Evolutionary conservation across 2,797 vertebrate species (phyloP).

Genomic region (Chiroxiphia lanceolata): DNA sequence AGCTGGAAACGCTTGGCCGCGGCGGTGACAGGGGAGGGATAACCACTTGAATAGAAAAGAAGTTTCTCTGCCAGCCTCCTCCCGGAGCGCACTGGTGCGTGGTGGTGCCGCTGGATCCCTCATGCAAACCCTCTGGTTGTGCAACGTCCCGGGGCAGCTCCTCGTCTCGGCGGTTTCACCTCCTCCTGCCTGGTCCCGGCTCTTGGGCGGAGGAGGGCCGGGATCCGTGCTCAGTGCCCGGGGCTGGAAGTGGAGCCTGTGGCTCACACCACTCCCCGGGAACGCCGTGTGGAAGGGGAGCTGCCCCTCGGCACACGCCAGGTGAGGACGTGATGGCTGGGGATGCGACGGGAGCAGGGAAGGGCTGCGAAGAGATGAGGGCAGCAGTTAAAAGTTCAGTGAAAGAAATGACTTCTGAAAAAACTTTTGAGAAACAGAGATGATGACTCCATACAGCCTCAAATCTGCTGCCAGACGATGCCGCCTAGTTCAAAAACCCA

Average conservation of each 20-base stretch:
- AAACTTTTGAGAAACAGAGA: not conserved
- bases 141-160: not conserved
- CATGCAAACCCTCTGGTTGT: not conserved
- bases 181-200: not conserved
- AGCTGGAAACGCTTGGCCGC: not conserved
- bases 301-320: fast-evolving
- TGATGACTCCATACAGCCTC: not conserved
- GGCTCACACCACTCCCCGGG: fast-evolving
- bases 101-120: not conserved
- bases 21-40: not conserved
- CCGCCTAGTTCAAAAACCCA: not conserved
- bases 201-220: fast-evolving
- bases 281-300: fast-evolving
- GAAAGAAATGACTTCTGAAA: not conserved
- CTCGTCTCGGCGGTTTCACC: not conserved
- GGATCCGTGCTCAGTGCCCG: fast-evolving
- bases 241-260: fast-evolving
- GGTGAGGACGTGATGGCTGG: fast-evolving
- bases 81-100: not conserved
- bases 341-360: not conserved
- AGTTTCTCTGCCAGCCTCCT: not conserved
- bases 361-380: fast-evolving
- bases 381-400: not conserved
- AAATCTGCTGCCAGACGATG: not conserved
- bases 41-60: not conserved